phyloP scores from a whole-genome alignment of 2,113 vertebrate species.

The Camelus bactrianus region DNA sequence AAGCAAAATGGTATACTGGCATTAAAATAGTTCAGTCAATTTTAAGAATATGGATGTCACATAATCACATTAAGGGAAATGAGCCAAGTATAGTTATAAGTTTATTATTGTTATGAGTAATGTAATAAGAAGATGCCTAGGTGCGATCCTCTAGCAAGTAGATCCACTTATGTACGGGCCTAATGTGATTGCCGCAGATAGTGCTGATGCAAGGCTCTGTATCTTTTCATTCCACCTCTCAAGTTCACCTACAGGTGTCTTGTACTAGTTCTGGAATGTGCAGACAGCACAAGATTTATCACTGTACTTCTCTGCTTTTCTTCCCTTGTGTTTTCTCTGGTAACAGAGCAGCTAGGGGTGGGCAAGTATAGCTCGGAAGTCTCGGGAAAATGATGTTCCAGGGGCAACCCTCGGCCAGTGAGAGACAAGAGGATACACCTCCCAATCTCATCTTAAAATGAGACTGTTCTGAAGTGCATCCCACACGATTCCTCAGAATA shows the following conservation, averaged over 20 bases:
- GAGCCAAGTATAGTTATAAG: neutral
- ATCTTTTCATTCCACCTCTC: neutral
- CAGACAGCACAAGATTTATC: neutral
- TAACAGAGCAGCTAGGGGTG: neutral
- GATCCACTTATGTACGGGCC: neutral
- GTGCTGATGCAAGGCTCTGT: neutral
- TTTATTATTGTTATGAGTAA: neutral
- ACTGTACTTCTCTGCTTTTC: neutral
- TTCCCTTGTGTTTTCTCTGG: neutral
- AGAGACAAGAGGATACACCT: neutral
- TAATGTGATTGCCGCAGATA: neutral
- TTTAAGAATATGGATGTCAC: neutral
- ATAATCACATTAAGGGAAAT: neutral
- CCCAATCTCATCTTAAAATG: neutral
- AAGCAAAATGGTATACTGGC: neutral
- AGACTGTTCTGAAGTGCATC: neutral
- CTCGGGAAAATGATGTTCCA: neutral
- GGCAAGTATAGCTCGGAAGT: neutral
- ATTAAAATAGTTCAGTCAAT: neutral
- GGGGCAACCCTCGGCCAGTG: neutral
- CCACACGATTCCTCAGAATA: neutral
- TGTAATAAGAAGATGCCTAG: neutral
- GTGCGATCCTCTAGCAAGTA: neutral
- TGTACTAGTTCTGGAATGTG: neutral
- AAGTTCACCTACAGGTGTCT: neutral